Evolutionary conservation across 2,113 vertebrate genomes (phyloP).

Genomic region (Triplophysa tibetana): DNA sequence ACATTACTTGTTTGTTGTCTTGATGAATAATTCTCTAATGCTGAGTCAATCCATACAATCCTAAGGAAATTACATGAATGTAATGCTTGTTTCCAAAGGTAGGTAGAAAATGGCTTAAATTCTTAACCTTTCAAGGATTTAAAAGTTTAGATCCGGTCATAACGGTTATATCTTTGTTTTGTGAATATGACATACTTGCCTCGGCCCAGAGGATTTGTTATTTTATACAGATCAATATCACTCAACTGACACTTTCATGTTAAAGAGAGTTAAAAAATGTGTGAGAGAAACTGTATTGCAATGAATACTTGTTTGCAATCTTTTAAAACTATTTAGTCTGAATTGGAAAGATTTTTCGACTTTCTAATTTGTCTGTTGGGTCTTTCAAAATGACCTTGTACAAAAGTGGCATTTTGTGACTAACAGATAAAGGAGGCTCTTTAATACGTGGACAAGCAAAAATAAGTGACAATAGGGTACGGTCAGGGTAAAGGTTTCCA

Average conservation of each 20-base stretch:
- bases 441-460: constrained; percentile 59
- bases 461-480: constrained; percentile 65
- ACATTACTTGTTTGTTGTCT: not conserved
- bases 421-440: constrained; percentile 49
- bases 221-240: not conserved
- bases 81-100: not conserved
- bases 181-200: not conserved
- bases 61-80: not conserved
- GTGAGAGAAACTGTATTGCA: too few relatives aligned
- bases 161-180: not conserved
- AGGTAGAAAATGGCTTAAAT: not conserved
- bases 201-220: not conserved
- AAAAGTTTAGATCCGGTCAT: not conserved
- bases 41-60: not conserved
- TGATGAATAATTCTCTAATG: not conserved
- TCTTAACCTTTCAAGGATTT: not conserved
- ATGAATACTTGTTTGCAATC: not conserved
- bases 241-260: not conserved
- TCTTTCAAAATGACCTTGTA: constrained; percentile 51
- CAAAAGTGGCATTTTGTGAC: constrained; percentile 50
- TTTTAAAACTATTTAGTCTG: not conserved
- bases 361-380: not conserved
- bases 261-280: not conserved
- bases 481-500: constrained; percentile 68
- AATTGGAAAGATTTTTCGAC: not conserved